A percentile compares a stretch with the other conserved stretches of the same genome.
These are phyloP conservation scores for Prunella himalayana DNA, from an alignment of 2,113 vertebrate genomes.

Conservation along the genomic window DNA sequence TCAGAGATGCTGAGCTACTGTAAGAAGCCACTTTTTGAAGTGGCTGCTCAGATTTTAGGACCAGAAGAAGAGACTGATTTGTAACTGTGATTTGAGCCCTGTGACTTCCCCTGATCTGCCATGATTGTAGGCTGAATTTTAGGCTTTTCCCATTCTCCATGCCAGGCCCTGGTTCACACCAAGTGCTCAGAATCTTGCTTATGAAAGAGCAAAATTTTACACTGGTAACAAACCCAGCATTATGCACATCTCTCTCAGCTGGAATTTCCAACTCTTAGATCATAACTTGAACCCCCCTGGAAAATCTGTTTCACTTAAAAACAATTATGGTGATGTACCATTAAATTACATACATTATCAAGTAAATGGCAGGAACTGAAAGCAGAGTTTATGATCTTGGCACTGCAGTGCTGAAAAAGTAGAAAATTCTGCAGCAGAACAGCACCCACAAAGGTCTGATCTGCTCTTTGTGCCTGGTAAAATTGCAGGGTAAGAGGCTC, in stretches of 20 bases:
- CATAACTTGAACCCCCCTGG: neutral
- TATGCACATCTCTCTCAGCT: neutral
- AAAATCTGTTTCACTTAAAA: constrained; percentile 4
- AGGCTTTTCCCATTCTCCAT: neutral
- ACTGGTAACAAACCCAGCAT: neutral
- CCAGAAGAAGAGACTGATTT: neutral
- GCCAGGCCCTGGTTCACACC: neutral
- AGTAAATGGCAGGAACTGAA: neutral
- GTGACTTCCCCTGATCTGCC: neutral
- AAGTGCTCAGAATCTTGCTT: neutral
- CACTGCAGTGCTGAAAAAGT: neutral
- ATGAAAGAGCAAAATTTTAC: neutral
- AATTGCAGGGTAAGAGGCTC: neutral
- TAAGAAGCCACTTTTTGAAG: neutral
- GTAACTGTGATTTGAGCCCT: neutral
- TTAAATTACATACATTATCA: neutral
- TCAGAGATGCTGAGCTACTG: neutral
- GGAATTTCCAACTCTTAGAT: neutral
- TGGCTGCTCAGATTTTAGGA: neutral
- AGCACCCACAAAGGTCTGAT: neutral
- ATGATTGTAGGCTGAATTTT: neutral
- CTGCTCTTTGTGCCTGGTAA: neutral
- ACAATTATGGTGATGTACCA: neutral
- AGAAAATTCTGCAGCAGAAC: neutral
- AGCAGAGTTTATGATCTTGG: neutral